These are phyloP conservation scores for Callipepla squamata DNA, from an alignment of 2,113 vertebrate species.

Conservation along the genomic window DNA sequence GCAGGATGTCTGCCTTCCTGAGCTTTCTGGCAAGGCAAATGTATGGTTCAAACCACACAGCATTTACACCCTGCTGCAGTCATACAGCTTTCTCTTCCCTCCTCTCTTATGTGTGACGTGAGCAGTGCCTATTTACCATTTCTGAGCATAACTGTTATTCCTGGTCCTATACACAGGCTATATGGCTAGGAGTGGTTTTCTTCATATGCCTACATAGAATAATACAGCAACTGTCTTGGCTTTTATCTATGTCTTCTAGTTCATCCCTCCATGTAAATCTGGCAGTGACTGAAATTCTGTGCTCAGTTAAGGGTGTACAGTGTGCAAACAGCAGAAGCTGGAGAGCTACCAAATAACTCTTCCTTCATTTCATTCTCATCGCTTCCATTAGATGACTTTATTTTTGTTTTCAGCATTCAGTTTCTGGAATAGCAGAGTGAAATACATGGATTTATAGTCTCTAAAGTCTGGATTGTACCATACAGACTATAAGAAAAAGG, in stretches of 20 bases:
- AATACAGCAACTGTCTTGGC: not conserved
- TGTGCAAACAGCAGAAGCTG: not conserved
- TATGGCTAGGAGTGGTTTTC: not conserved
- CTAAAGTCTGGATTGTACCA: not conserved
- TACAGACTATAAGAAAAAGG: not conserved
- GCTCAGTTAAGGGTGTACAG: not conserved
- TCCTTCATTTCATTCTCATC: not conserved
- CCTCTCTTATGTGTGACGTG: not conserved
- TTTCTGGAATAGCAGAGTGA: not conserved
- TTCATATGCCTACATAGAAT: not conserved
- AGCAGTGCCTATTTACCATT: not conserved
- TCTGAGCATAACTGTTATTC: not conserved
- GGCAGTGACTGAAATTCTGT: not conserved
- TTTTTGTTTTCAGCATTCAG: not conserved
- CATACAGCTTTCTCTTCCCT: not conserved
- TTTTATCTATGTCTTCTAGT: not conserved
- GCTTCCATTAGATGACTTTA: slow-evolving; percentile 13
- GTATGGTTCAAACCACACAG: not conserved
- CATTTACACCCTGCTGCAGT: not conserved
- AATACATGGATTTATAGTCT: not conserved
- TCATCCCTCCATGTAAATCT: not conserved
- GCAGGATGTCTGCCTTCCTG: not conserved
- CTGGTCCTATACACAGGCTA: not conserved
- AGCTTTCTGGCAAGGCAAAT: not conserved
- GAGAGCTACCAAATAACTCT: not conserved